Evolutionary conservation across 2,797 vertebrate species (phyloP), one percentile per base, ranked within the genome.

Genomic region (Tangara arthus): DNA sequence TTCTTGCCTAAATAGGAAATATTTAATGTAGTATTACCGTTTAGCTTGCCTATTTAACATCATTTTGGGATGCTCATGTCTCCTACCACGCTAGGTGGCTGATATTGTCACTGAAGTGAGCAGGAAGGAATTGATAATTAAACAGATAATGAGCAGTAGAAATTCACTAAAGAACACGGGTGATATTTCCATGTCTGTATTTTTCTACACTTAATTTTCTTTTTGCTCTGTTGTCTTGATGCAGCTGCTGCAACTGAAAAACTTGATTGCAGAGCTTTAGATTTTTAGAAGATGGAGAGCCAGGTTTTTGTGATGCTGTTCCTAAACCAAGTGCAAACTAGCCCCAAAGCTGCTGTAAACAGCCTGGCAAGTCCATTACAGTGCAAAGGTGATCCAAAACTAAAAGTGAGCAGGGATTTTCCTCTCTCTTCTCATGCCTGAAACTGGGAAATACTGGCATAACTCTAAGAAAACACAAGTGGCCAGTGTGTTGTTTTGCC

Each of bases 81-180:
- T 84, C 46, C 55, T 79, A 46, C 41, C 22, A 46, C 0, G 6
- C 35, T 59, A 86, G 41, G 41, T 35, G 71, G 85, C 72, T 91
- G 63, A 61, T 65, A 53, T 4, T 76, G 50, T 44, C 59, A 77
- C 49, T 77, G 65, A 65, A 84, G 49, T 28, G 59, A 82, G 72
- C 20, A 80, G 78, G 80, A 93, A 87, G 41, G 63, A 85, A 88
- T 19, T 66, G 64, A 89, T 76, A 87, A 82, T 85, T 94, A 91
- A 88, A 39, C 21, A 83, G 76, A 77, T 63, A 85, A 57, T 12
- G 39, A 21, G 35, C 37, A 82, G 27, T n/a, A 77, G 28, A 88
- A 84, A 89, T 41, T 35, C 26, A 56, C 59, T 69, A 27, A 91
- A 82, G 82, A 79, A 84, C 22, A 75, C 0, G 8, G 9, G 30